Conservation (phyloP, 2,113 vertebrate species). For the Calcarius ornatus region DNA sequence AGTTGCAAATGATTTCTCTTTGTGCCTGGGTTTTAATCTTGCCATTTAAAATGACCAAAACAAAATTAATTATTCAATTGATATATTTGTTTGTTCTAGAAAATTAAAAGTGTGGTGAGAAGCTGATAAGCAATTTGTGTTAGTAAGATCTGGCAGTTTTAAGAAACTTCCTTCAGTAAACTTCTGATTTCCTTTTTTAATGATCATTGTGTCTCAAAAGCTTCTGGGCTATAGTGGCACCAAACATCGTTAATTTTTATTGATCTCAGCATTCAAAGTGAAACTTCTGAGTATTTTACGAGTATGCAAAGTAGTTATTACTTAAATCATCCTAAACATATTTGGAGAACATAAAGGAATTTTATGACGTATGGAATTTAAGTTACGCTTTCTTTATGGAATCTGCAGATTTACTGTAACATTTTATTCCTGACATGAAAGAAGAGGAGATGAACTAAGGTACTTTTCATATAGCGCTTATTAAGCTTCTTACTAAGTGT, state of each 20-base stretch:
- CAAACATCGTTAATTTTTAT: not conserved
- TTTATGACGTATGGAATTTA: not conserved
- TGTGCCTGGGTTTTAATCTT: not conserved
- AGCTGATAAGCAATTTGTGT: not conserved
- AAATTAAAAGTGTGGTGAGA: conserved; percentile 10
- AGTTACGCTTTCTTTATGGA: not conserved
- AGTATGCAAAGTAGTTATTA: not conserved
- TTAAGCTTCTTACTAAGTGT: not conserved
- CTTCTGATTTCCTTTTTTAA: not conserved
- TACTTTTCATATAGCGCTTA: not conserved
- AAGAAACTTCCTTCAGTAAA: not conserved
- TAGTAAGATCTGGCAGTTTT: not conserved
- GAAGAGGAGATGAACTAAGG: not conserved
- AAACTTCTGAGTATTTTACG: not conserved
- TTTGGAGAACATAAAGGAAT: not conserved
- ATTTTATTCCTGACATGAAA: not conserved
- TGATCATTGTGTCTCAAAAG: not conserved
- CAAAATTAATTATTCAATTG: not conserved
- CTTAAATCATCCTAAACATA: not conserved
- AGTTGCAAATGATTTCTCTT: not conserved
- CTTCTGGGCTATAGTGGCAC: not conserved
- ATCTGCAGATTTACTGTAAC: not conserved
- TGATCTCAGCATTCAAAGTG: not conserved
- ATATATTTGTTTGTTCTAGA: not conserved
- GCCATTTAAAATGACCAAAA: not conserved